Evolutionary conservation across 2,888 invertebrate genomes (phyloP).

Genomic region (Chrysodeixis includens): DNA sequence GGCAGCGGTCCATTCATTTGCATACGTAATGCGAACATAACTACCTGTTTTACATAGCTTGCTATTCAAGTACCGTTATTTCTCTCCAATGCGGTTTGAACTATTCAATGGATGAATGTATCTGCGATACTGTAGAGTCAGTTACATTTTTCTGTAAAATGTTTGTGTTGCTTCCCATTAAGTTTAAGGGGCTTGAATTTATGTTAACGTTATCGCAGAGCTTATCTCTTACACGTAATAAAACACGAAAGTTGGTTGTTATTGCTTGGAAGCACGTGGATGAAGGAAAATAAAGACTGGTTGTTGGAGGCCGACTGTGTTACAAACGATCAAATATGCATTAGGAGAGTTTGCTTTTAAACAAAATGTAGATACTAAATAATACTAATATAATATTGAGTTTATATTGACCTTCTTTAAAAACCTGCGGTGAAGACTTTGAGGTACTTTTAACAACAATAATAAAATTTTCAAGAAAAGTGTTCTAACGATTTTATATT

Average conservation of each 20-base stretch:
- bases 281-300: not conserved
- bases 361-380: no score
- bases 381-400: no score
- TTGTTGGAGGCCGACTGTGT: not conserved
- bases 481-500: no score
- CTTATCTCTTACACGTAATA: slow-evolving; percentile 27
- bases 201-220: slow-evolving; percentile 14
- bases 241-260: slow-evolving; percentile 25
- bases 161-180: not conserved
- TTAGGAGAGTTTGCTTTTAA: not conserved
- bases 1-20: slow-evolving; percentile 43
- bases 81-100: slow-evolving; percentile 15
- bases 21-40: slow-evolving; percentile 38
- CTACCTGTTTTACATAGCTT: slow-evolving; percentile 23
- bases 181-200: not conserved
- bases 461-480: no score
- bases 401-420: no score
- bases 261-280: slow-evolving; percentile 11
- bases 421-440: no score
- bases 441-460: no score
- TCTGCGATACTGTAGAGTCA: not conserved
- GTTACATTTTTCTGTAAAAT: slow-evolving; percentile 1
- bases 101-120: slow-evolving; percentile 1
- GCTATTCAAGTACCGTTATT: slow-evolving; percentile 13
- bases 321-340: no score